Evolutionary conservation across 2,113 vertebrate genomes (phyloP).

Genomic region (Camelus dromedarius): DNA sequence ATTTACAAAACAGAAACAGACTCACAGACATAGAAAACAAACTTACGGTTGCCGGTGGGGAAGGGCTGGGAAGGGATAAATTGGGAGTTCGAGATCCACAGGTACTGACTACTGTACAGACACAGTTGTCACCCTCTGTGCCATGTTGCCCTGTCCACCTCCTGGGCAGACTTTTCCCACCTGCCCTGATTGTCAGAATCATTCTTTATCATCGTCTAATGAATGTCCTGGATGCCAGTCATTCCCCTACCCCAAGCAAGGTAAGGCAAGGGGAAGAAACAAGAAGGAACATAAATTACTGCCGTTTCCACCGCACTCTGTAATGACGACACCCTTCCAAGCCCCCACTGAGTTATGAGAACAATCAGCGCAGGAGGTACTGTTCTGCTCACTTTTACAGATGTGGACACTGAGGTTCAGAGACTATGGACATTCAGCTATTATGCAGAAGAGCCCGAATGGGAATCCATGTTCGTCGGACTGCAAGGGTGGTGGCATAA

Average conservation of each 20-base stretch:
- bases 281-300: not conserved
- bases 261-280: not conserved
- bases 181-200: not conserved
- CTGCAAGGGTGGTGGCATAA: not conserved
- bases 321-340: not conserved
- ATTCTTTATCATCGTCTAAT: not conserved
- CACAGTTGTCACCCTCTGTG: not conserved
- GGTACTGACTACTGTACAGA: no score
- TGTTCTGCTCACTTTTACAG: not conserved
- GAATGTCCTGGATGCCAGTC: not conserved
- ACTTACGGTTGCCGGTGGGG: no score
- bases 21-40: no score
- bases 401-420: not conserved
- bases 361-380: not conserved
- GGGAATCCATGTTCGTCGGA: not conserved
- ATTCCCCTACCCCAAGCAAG: not conserved
- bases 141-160: not conserved
- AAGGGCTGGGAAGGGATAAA: no score
- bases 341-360: not conserved
- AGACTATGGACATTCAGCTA: not conserved
- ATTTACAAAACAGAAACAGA: no score
- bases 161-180: not conserved
- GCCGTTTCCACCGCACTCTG: not conserved
- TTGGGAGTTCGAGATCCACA: no score
- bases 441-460: not conserved